Evolutionary conservation across 2,888 invertebrate genomes (phyloP).

Genomic region (Melieria crassipennis): DNA sequence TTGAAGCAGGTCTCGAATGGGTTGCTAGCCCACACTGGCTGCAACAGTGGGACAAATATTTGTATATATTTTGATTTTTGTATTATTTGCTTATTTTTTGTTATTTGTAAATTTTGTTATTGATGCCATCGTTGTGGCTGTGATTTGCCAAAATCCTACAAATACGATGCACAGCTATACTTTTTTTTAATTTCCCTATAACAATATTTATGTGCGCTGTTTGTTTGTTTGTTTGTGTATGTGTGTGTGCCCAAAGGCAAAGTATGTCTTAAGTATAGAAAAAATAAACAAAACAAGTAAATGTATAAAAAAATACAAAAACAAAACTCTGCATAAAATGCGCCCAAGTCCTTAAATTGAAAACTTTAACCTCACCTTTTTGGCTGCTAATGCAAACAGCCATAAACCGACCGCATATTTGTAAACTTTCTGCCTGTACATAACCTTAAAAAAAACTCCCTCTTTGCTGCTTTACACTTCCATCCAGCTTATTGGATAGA

Average conservation of each 20-base stretch:
- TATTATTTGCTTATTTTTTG: too few species aligned
- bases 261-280: background rate
- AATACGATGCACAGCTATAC: background rate
- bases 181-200: constrained; percentile 10
- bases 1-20: too few species aligned
- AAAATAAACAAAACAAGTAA: background rate
- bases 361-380: constrained; percentile 21
- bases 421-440: background rate
- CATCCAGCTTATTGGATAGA: too few species aligned
- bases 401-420: constrained; percentile 23
- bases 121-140: too few species aligned
- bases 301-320: constrained; percentile 2
- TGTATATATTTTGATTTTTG: too few species aligned
- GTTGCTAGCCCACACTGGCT: too few species aligned
- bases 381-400: background rate
- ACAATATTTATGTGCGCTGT: constrained; percentile 18
- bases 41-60: too few species aligned
- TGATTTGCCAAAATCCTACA: too few species aligned
- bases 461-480: too few species aligned
- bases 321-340: background rate
- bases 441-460: too few species aligned
- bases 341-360: constrained; percentile 16
- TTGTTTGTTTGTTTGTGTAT: background rate
- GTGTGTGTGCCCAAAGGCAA: background rate
- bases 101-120: too few species aligned